Conservation (phyloP, 2,888 invertebrate genomes). For the Drosophila antonietae region DNA sequence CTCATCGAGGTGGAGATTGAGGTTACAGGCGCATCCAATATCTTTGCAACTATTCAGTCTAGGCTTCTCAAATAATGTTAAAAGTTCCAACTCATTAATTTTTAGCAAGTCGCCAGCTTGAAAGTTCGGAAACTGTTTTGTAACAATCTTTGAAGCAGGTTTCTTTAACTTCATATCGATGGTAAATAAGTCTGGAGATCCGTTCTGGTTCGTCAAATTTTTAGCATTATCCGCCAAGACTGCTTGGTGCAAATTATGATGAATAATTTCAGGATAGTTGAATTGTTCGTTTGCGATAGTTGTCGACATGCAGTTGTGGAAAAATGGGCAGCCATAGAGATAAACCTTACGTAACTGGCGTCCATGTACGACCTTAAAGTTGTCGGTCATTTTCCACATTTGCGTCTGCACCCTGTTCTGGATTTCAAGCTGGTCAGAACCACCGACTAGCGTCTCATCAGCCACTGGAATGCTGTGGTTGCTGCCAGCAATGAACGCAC, state of each 20-base stretch:
- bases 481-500: constrained; percentile 38
- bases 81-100: constrained; percentile 4
- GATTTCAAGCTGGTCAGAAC: neutral
- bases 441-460: constrained; percentile 6
- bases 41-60: neutral
- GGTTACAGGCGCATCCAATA: neutral
- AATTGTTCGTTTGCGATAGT: neutral
- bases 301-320: constrained; percentile 8
- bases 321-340: constrained; percentile 17
- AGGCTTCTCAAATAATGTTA: neutral
- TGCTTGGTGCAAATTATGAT: neutral
- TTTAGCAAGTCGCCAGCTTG: neutral
- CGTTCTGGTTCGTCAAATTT: neutral
- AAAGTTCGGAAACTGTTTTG: neutral
- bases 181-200: neutral
- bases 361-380: neutral
- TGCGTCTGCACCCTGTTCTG: neutral
- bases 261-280: neutral
- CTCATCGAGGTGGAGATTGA: neutral
- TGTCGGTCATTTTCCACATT: neutral
- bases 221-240: neutral
- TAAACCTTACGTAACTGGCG: constrained; percentile 7
- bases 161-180: neutral
- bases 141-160: neutral
- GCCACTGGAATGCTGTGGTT: constrained; percentile 15